These are phyloP conservation scores for Bradypodion pumilum DNA, from an alignment of 2,797 vertebrate genomes.

Conservation along the genomic window DNA sequence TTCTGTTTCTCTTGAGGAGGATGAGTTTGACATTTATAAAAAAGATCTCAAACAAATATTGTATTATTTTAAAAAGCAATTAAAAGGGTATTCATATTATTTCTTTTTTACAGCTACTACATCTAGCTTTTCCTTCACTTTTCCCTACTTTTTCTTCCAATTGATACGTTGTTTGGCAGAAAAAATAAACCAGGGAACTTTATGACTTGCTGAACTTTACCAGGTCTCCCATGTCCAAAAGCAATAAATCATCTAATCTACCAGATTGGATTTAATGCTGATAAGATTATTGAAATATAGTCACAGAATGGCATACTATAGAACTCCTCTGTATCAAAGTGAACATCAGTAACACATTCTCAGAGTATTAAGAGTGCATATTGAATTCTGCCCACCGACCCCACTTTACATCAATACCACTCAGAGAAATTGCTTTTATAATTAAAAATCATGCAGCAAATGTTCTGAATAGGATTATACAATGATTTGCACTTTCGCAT, in stretches of 20 bases:
- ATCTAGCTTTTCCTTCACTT: neutral
- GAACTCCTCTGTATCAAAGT: neutral
- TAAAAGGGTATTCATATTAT: neutral
- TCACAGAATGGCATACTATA: neutral
- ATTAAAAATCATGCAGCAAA: neutral
- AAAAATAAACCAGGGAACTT: neutral
- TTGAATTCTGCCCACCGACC: neutral
- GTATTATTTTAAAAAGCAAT: neutral
- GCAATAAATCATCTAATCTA: neutral
- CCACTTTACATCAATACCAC: neutral
- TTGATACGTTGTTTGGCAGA: neutral
- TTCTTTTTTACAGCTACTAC: neutral
- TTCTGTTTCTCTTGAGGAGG: neutral
- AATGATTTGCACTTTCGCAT: constrained; percentile 57
- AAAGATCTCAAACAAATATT: neutral
- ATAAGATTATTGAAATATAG: neutral
- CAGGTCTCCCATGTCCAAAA: neutral
- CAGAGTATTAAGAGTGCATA: neutral
- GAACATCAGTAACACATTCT: neutral
- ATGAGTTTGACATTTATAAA: neutral
- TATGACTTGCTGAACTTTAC: neutral
- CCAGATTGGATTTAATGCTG: neutral
- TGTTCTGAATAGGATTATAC: constrained; percentile 39
- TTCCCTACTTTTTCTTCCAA: neutral
- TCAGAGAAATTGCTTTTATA: neutral